A percentile compares a stretch with the other conserved stretches of the same genome.
Conservation (phyloP, 1,140 invertebrate species). For the Cryptotermes secundus region DNA sequence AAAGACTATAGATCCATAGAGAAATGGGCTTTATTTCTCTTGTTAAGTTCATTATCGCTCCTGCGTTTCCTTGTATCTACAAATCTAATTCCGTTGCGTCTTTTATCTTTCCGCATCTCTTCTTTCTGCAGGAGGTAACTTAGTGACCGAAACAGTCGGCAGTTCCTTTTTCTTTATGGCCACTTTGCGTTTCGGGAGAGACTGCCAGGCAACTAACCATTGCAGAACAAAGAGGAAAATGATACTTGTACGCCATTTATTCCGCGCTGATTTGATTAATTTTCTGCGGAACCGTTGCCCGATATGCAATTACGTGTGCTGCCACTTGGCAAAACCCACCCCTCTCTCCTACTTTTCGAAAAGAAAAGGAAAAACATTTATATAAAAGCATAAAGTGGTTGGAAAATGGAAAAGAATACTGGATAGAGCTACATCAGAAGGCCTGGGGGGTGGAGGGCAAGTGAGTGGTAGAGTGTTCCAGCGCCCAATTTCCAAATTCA, state of each 20-base stretch:
- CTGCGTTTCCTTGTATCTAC: not conserved
- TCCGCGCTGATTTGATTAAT: not conserved
- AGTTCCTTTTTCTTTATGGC: not conserved
- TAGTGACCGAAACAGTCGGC: not conserved
- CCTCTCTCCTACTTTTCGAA: not conserved
- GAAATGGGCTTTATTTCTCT: too few species aligned
- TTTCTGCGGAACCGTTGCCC: not conserved
- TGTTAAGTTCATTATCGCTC: too few species aligned
- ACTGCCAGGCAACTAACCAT: not conserved
- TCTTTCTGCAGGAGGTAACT: not conserved
- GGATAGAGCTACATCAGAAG: not conserved
- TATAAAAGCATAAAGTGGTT: conserved; percentile 17
- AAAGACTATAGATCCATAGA: too few species aligned
- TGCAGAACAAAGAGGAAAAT: not conserved
- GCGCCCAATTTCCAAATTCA: conserved; percentile 15
- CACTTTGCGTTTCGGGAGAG: not conserved
- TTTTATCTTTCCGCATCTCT: not conserved
- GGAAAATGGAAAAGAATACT: conserved; percentile 2
- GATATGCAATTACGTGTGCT: conserved; percentile 12
- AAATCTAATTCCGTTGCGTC: not conserved
- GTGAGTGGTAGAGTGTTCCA: conserved; percentile 14
- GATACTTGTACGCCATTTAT: not conserved
- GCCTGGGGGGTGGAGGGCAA: not conserved
- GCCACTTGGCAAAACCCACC: not conserved
- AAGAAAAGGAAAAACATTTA: not conserved